Conservation (phyloP, 2,888 invertebrate species). For the Trissolcus japonicus region DNA sequence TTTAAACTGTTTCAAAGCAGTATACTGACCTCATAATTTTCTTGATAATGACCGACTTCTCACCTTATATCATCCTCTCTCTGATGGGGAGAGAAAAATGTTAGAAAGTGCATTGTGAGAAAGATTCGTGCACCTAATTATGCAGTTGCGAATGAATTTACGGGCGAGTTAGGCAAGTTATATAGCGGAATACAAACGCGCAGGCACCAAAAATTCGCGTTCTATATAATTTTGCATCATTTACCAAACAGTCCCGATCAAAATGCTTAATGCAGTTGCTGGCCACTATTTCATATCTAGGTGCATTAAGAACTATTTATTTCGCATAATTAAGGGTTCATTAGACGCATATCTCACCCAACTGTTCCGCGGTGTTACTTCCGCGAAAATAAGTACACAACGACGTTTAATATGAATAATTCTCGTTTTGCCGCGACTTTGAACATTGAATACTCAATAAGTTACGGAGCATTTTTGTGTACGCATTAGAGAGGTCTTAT, state of each 20-base stretch:
- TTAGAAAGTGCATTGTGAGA: constrained; percentile 47
- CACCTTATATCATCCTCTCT: constrained; percentile 15
- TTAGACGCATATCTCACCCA: constrained; percentile 44
- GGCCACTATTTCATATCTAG: constrained; percentile 42
- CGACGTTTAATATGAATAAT: constrained; percentile 43
- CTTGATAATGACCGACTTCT: constrained; percentile 19
- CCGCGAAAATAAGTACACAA: constrained; percentile 43
- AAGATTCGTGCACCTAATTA: constrained; percentile 40
- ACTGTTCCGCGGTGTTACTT: constrained; percentile 45
- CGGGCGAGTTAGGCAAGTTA: constrained; percentile 29
- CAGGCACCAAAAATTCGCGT: constrained; percentile 32
- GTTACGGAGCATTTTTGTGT: constrained; percentile 34
- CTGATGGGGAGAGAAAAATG: constrained; percentile 16
- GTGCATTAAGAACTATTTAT: constrained; percentile 44
- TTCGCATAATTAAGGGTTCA: constrained; percentile 49
- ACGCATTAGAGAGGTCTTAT: background rate
- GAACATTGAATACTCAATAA: constrained; percentile 33
- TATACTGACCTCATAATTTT: constrained; percentile 17
- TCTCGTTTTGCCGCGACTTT: constrained; percentile 38
- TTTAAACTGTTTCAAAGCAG: constrained; percentile 6
- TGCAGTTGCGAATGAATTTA: constrained; percentile 34
- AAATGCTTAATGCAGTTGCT: constrained; percentile 40
- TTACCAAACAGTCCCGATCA: constrained; percentile 28
- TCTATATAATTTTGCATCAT: constrained; percentile 36
- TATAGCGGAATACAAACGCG: constrained; percentile 28